Conservation (phyloP, 2,113 vertebrate genomes). For the Phylloscopus trochiloides region DNA sequence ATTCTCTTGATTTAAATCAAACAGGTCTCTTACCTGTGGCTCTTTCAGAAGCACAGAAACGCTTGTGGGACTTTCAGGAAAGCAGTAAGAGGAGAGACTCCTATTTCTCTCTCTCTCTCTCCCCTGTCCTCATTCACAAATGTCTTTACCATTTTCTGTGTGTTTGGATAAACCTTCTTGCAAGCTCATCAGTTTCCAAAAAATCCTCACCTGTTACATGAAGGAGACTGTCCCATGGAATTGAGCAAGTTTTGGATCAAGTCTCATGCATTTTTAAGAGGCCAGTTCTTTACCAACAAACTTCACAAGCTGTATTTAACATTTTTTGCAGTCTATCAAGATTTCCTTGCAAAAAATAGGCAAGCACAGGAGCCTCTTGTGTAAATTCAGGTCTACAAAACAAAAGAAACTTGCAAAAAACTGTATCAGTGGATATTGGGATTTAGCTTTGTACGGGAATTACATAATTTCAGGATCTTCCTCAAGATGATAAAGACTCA, state of each 20-base stretch:
- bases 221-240: neutral
- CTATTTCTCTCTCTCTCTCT: neutral
- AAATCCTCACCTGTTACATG: neutral
- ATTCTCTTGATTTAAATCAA: constrained; percentile 24
- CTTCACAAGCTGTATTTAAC: neutral
- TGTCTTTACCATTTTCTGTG: neutral
- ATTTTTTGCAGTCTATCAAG: neutral
- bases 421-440: neutral
- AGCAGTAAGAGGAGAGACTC: neutral
- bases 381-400: neutral
- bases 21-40: neutral
- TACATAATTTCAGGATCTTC: neutral
- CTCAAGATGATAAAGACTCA: neutral
- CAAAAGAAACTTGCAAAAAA: neutral
- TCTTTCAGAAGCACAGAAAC: neutral
- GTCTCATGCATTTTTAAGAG: neutral
- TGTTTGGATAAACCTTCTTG: neutral
- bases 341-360: neutral
- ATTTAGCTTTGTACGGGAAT: neutral
- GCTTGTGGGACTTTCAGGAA: neutral
- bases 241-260: neutral
- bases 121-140: neutral
- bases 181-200: neutral
- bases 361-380: neutral
- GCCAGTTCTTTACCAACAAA: neutral